Percentiles rank a stretch among this genome's conserved stretches.
Evolutionary conservation across 1,140 invertebrate genomes (phyloP).

Genomic region (Drosophila aff.): DNA sequence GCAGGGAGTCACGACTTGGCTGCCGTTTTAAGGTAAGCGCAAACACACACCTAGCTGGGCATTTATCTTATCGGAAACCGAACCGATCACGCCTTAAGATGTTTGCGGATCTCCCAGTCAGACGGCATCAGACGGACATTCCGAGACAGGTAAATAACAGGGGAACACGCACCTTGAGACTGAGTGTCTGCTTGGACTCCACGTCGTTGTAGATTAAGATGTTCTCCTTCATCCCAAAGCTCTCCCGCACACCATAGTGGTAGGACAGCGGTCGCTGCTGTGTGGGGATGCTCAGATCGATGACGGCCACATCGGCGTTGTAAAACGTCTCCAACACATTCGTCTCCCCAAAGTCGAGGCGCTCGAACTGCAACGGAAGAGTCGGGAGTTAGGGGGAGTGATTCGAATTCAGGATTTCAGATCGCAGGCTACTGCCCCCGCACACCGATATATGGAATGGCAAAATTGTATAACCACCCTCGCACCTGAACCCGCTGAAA

Average conservation of each 20-base stretch:
- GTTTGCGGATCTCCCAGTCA: conserved; percentile 46
- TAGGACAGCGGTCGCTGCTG: conserved; percentile 97
- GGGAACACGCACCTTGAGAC: conserved; percentile 90
- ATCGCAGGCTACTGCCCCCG: not conserved
- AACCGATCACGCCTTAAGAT: conserved; percentile 62
- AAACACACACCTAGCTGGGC: conserved; percentile 33
- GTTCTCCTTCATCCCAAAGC: conserved; percentile 99
- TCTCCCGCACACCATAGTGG: conserved; percentile 98
- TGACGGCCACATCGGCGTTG: conserved; percentile 98
- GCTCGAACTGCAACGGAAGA: conserved; percentile 89
- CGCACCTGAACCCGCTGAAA: conserved; percentile 93
- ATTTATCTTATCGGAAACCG: conserved; percentile 73
- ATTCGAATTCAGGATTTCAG: not conserved
- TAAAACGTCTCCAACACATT: conserved; percentile 95
- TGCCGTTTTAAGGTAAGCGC: conserved; percentile 53
- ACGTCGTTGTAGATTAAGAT: conserved; percentile 97
- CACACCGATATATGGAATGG: conserved; percentile 17
- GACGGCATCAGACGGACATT: conserved; percentile 5
- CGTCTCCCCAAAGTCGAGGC: conserved; percentile 94
- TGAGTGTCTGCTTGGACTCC: conserved; percentile 93
- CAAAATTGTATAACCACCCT: conserved; percentile 48
- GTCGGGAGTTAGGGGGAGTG: not conserved
- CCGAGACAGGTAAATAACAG: conserved; percentile 2
- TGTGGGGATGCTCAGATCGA: conserved; percentile 95
- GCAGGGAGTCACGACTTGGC: conserved; percentile 38